Conservation (phyloP, 2,113 vertebrate genomes). For the Rhipidura dahli region DNA sequence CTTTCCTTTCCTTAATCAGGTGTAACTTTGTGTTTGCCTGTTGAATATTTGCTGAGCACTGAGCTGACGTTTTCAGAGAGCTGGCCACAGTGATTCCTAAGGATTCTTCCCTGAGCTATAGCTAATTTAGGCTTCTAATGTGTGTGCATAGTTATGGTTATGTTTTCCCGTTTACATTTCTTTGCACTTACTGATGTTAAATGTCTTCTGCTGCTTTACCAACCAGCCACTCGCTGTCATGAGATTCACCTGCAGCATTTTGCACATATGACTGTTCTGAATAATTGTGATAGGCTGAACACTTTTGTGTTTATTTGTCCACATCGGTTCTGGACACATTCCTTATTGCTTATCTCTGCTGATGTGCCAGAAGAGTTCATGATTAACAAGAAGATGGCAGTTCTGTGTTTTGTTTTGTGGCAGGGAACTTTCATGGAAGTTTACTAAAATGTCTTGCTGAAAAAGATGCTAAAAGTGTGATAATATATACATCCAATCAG, state of each 20-base stretch:
- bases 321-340: background rate
- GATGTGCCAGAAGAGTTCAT: background rate
- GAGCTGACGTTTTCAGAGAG: background rate
- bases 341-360: background rate
- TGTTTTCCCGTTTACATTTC: background rate
- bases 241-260: background rate
- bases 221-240: background rate
- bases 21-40: background rate
- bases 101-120: background rate
- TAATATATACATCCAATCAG: accelerated
- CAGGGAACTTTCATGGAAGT: background rate
- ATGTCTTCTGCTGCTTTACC: background rate
- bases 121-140: background rate
- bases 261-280: background rate
- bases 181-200: background rate
- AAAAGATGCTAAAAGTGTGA: background rate
- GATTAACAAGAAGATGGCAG: background rate
- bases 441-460: background rate
- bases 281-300: background rate
- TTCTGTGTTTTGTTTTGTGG: background rate
- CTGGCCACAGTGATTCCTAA: background rate
- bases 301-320: background rate
- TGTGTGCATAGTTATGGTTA: background rate
- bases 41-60: background rate
- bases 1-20: background rate